phyloP scores from a whole-genome alignment of 2,888 invertebrate species.

The Luffia ferchaultella region DNA sequence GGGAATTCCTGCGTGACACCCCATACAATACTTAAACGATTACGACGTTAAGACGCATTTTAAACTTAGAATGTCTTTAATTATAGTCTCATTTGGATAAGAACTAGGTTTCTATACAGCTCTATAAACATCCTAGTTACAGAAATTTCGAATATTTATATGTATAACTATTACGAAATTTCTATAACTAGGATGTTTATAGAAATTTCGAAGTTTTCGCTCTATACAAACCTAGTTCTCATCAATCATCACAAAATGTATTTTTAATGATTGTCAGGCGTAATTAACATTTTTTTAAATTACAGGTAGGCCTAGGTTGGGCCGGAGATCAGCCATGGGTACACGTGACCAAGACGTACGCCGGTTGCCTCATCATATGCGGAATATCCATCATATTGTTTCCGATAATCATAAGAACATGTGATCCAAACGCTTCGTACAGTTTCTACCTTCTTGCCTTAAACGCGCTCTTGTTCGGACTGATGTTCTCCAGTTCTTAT shows the following conservation, averaged over 20 bases:
- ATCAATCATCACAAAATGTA: not conserved
- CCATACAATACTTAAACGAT: no score
- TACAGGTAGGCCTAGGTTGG: slow-evolving; percentile 83
- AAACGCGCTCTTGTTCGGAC: slow-evolving; percentile 78
- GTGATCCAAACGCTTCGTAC: slow-evolving; percentile 36
- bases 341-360: slow-evolving; percentile 85
- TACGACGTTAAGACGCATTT: no score
- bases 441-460: slow-evolving; percentile 59
- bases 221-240: no score
- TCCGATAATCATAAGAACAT: slow-evolving; percentile 54
- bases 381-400: slow-evolving; percentile 69
- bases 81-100: no score
- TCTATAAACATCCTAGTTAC: not conserved
- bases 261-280: not conserved
- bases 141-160: no score
- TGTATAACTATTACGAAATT: no score
- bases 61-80: no score
- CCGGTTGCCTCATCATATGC: slow-evolving; percentile 75
- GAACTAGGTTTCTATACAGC: no score
- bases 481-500: slow-evolving; percentile 92
- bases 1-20: no score
- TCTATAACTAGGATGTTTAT: no score
- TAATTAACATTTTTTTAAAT: slow-evolving; percentile 12
- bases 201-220: no score
- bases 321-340: slow-evolving; percentile 89